These are phyloP conservation scores for Drosophila teissieri DNA, from an alignment of 1,140 invertebrate species.

Conservation along the genomic window DNA sequence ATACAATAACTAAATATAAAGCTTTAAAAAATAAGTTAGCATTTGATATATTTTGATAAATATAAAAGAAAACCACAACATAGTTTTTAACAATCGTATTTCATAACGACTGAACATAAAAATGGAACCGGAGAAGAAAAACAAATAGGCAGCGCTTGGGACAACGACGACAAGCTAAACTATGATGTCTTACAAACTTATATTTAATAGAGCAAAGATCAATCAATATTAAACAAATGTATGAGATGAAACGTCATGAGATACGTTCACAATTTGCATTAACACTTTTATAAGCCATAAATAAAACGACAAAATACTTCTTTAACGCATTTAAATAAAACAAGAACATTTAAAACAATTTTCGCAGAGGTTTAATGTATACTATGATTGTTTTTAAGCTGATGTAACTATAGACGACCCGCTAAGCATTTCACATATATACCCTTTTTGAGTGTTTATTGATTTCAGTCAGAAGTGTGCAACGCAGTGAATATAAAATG, in stretches of 20 bases:
- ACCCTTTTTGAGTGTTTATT: no score
- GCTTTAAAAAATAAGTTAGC: conserved; percentile 80
- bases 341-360: conserved; percentile 3
- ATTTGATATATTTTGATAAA: conserved; percentile 80
- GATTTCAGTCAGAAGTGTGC: no score
- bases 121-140: conserved; percentile 18
- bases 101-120: conserved; percentile 58
- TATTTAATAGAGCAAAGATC: conserved; percentile 19
- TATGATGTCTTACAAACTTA: conserved; percentile 25
- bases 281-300: conserved; percentile 25
- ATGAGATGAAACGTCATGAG: neutral
- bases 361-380: no score
- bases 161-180: conserved; percentile 14
- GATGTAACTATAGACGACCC: no score
- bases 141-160: conserved; percentile 19
- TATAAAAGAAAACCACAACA: conserved; percentile 34
- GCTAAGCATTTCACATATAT: no score
- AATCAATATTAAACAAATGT: conserved; percentile 18
- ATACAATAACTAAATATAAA: conserved; percentile 80
- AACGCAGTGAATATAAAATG: no score
- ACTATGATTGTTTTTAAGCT: no score
- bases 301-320: conserved; percentile 21
- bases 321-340: conserved; percentile 37
- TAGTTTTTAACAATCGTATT: conserved; percentile 66
- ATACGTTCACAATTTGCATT: conserved; percentile 16